A percentile compares a stretch with the other conserved stretches of the same genome.
Evolutionary conservation across 1,140 invertebrate genomes (phyloP).

Genomic region (Drosophila leontia): DNA sequence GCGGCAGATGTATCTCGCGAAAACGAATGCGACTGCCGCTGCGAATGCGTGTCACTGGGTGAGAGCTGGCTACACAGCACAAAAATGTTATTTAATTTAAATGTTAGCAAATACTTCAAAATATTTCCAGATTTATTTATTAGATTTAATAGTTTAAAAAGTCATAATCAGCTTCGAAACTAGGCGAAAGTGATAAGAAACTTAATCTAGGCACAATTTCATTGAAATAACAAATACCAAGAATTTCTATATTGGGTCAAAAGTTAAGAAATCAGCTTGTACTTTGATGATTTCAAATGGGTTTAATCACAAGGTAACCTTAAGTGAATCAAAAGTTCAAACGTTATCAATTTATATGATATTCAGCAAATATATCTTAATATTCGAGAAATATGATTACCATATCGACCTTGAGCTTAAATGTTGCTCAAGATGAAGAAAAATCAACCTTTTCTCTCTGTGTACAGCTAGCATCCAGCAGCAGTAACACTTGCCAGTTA

Average conservation of each 20-base stretch:
- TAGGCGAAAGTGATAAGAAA: not conserved
- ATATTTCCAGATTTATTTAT: not conserved
- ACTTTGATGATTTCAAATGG: not conserved
- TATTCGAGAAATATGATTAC: not conserved
- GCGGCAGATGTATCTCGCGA: conserved; percentile 39
- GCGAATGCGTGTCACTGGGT: conserved; percentile 80
- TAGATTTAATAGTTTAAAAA: not conserved
- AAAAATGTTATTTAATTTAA: not conserved
- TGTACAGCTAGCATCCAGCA: not conserved
- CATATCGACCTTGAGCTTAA: not conserved
- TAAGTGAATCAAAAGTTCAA: not conserved
- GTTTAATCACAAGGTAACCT: not conserved
- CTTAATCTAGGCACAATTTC: not conserved
- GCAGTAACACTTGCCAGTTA: conserved; percentile 73
- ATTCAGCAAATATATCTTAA: too few relatives aligned
- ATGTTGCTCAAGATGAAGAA: not conserved
- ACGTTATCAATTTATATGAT: not conserved
- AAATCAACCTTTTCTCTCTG: not conserved
- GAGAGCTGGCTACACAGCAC: conserved; percentile 52
- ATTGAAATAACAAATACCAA: not conserved
- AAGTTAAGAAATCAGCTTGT: not conserved
- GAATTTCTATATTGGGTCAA: not conserved
- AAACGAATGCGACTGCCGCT: conserved; percentile 17
- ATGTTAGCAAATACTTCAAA: not conserved
- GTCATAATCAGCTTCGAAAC: not conserved